Evolutionary conservation across 1,140 invertebrate species (phyloP), one percentile per base, ranked within the genome.

Genomic region (Pygmarrhopalites habei): DNA sequence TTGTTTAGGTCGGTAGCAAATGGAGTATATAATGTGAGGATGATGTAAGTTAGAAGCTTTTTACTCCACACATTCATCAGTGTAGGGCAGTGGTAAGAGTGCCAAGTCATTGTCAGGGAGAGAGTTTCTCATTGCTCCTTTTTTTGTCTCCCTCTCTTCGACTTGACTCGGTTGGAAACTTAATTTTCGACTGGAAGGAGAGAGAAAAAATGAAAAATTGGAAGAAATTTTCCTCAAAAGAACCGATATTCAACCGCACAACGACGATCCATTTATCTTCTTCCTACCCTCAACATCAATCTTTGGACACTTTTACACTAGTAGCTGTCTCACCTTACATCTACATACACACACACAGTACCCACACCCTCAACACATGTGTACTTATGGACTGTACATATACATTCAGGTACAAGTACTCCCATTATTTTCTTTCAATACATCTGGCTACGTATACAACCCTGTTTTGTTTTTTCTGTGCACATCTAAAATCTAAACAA

Each of bases 181-280:
- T 64, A 68, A 68, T 68, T 68, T 67, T 58, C 52, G 58, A 59
- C 58, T 68, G 66, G 66, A 60, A 58, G n/a, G n/a, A n/a, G 53
- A 61, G 43, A 62, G 46, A 61, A 67, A 67, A 64, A 63, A 68
- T 61, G 62, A 68, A 51, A 55, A 59, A 68, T 62, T 68, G 62
- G 65, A 58, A 43, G 63, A 64, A 62, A 68, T 63, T 62, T 57
- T 29, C 47, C 62, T 68, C 66, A 64, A 64, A 68, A 68, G 62
- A 62, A 64, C 62, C 62, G 66, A 68, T 53, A 19, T 61, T 55
- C 58, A 51, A 47, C 66, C 66, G 64, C 66, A 68, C 66, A 68
- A 68, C 58, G 62, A 39, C 5, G 53, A 61, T 64, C 60, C 62
- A 68, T 68, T 68, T 68, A 64, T 68, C 66, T 61, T 68, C 57